These are phyloP conservation scores for Parazoanthus atlanticus DNA, from an alignment of 92 coral and sea anemone species.

Conservation along the genomic window DNA sequence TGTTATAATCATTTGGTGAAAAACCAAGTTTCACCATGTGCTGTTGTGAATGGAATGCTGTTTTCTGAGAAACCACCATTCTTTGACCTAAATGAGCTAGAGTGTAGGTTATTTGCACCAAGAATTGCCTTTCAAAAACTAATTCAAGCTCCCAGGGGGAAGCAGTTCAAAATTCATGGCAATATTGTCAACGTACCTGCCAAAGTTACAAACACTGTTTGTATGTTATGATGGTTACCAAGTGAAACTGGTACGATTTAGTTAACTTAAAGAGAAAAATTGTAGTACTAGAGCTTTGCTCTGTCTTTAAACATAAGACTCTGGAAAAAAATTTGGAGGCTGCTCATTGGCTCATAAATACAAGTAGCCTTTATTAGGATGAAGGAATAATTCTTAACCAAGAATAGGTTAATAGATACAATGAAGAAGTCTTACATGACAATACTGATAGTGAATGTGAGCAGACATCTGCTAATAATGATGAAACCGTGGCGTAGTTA, in stretches of 20 bases:
- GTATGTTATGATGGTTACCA: not conserved
- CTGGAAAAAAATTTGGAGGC: slow-evolving; percentile 37
- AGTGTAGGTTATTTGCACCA: slow-evolving; percentile 26
- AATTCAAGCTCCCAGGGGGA: slow-evolving; percentile 52
- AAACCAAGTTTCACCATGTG: slow-evolving; percentile 17
- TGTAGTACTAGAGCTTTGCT: slow-evolving; percentile 29
- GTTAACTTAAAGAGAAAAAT: slow-evolving; percentile 24
- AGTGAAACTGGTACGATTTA: slow-evolving; percentile 43
- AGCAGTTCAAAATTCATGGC: slow-evolving; percentile 30
- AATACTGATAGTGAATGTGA: not conserved
- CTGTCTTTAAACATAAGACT: slow-evolving; percentile 32
- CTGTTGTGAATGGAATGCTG: slow-evolving; percentile 15
- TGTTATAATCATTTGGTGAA: not conserved
- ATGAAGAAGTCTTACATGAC: not conserved
- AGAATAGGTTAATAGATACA: not conserved
- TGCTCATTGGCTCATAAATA: slow-evolving; percentile 22
- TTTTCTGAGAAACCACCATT: slow-evolving; percentile 38
- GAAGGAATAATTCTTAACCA: slow-evolving; percentile 2
- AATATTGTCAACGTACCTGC: slow-evolving; percentile 54
- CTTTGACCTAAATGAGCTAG: slow-evolving; percentile 32
- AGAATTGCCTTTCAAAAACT: slow-evolving; percentile 40
- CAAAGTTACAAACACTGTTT: slow-evolving; percentile 49
- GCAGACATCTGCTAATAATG: too few species aligned
- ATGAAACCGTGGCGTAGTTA: too few species aligned
- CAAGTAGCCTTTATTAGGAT: slow-evolving; percentile 3